Evolutionary conservation across 1,140 invertebrate genomes (phyloP), one percentile per base, ranked within the genome.

Genomic region (Magallana ariakensis): DNA sequence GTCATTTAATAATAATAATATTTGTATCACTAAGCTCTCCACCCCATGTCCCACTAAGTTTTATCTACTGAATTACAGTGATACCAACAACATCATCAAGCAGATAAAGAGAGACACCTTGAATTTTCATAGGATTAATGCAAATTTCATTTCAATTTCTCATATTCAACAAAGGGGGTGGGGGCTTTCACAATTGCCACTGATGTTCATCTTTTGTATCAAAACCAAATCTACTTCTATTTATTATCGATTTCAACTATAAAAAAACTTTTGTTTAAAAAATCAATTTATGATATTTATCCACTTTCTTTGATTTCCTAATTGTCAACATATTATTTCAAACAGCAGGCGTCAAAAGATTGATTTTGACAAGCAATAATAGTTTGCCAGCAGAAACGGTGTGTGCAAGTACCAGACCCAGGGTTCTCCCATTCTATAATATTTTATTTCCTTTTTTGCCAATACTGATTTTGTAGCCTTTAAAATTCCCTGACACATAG

Each of bases 1-100:
- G 66, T 75, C 66, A 75, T 75, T 75, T 75, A 75, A 75, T 75
- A 75, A 75, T 75, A 75, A 75, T 75, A 75, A 75, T 75, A 75
- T 75, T 75, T 75, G 66, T 75, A 75, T 75, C 19, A 75, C 22
- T 26, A 75, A 75, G 66, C 66, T 75, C 66, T 26, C 19, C 22
- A 75, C 22, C 22, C 22, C 22, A 13, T 75, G 22, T 75, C 33
- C 66, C 33, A 33, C 22, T 33, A 22, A 26, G 66, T 26, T 75
- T 11, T 26, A n/a, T 26, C 66, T 26, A 26, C 33, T 46, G 22
- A 75, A 33, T 26, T 10, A 75, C 33, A 10, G 33, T 75, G 66
- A 75, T 26, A 13, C 11, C 22, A 13, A 26, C 13, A 75, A 22
- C 10, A 26, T 26, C 19, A 8, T 22, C 19, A 60, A 16, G 33